Percentiles rank a stretch among this genome's conserved stretches.
Evolutionary conservation across 2,888 invertebrate species (phyloP).

Genomic region (Dynastes hyllus): DNA sequence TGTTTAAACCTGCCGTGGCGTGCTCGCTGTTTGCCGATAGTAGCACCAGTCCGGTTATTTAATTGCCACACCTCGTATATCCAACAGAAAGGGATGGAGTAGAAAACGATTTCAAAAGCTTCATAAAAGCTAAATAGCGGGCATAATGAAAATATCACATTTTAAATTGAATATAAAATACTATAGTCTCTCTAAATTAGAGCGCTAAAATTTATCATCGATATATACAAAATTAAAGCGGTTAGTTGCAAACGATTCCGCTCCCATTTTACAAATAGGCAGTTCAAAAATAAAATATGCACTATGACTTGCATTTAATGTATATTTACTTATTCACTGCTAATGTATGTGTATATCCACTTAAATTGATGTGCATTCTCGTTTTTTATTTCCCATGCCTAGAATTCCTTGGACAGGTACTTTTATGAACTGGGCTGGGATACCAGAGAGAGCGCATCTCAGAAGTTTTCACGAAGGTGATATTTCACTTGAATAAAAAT

Average conservation of each 20-base stretch:
- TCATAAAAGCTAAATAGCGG: too few relatives aligned
- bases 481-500: slow-evolving; percentile 18
- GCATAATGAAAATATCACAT: too few relatives aligned
- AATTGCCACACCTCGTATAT: too few relatives aligned
- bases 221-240: too few relatives aligned
- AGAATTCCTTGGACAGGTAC: slow-evolving; percentile 1
- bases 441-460: slow-evolving; percentile 13
- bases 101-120: too few relatives aligned
- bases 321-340: slow-evolving; percentile 14
- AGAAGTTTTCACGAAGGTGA: slow-evolving; percentile 28
- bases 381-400: slow-evolving; percentile 20
- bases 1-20: too few relatives aligned
- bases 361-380: slow-evolving; percentile 28
- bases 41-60: too few relatives aligned
- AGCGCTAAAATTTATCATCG: too few relatives aligned
- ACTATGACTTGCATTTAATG: slow-evolving; percentile 10
- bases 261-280: not conserved
- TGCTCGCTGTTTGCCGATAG: too few relatives aligned
- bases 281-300: not conserved
- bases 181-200: too few relatives aligned
- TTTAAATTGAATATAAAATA: too few relatives aligned
- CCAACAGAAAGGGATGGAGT: too few relatives aligned
- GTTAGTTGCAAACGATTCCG: not conserved
- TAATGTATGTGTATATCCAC: slow-evolving; percentile 15
- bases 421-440: slow-evolving; percentile 8